Percentiles rank a stretch among this genome's conserved stretches.
These are phyloP conservation scores for Oryzias melastigma DNA, from an alignment of 2,113 vertebrate species.

Conservation along the genomic window DNA sequence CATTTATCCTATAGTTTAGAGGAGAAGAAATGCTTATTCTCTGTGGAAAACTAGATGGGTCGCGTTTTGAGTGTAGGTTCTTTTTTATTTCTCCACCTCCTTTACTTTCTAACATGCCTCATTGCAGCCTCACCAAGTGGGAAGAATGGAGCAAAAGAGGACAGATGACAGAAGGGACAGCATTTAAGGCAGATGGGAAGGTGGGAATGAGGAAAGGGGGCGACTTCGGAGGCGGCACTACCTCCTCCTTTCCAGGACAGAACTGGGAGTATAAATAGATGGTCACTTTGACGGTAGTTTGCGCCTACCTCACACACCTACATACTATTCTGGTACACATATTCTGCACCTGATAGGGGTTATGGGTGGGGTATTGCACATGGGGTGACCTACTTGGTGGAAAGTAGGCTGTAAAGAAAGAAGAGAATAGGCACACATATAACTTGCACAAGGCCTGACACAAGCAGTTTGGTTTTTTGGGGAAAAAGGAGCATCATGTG, in stretches of 20 bases:
- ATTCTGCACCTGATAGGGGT: conserved; percentile 42
- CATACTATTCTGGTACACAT: conserved; percentile 34
- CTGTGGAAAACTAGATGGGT: neutral
- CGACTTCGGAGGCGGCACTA: neutral
- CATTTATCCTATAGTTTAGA: neutral
- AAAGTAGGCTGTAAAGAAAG: conserved; percentile 54
- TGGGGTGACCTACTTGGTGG: conserved; percentile 53
- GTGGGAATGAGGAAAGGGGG: conserved; percentile 14
- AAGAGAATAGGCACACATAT: conserved; percentile 16
- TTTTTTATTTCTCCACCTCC: conserved; percentile 2
- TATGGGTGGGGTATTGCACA: conserved; percentile 44
- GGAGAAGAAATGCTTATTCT: neutral
- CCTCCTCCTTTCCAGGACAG: conserved; percentile 34
- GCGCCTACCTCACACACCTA: conserved; percentile 24
- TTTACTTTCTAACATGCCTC: neutral
- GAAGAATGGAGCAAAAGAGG: neutral
- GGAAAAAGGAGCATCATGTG: conserved; percentile 9
- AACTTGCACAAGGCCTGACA: conserved; percentile 8
- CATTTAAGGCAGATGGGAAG: conserved; percentile 37
- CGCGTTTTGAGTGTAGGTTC: conserved; percentile 5
- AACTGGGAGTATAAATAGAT: conserved; percentile 50
- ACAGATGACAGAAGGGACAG: neutral
- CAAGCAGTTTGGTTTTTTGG: conserved; percentile 7
- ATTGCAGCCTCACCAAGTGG: conserved; percentile 2
- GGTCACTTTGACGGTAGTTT: conserved; percentile 35